These are phyloP conservation scores for Drosophila auraria DNA, from an alignment of 1,140 invertebrate genomes.

Conservation along the genomic window DNA sequence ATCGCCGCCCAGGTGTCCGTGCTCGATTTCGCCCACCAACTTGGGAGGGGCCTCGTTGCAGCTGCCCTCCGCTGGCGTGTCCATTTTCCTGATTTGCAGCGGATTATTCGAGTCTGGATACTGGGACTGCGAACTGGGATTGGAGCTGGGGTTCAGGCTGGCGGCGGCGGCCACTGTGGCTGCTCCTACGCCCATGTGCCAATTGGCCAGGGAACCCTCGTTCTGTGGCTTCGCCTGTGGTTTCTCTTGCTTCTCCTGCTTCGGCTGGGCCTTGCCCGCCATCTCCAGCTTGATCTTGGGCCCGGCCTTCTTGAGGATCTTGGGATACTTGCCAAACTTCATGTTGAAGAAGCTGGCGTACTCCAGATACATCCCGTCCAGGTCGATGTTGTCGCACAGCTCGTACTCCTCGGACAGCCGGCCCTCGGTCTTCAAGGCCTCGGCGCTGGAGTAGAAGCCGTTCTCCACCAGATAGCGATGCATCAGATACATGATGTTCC, in stretches of 20 bases:
- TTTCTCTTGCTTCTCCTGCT: neutral
- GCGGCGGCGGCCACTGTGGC: constrained; percentile 51
- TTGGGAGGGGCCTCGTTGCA: neutral
- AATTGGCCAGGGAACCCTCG: constrained; percentile 37
- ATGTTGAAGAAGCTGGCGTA: constrained; percentile 94
- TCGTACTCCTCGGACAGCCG: constrained; percentile 89
- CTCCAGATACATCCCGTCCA: constrained; percentile 94
- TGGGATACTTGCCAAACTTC: constrained; percentile 94
- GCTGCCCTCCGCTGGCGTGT: constrained; percentile 21
- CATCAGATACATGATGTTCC: constrained; percentile 92
- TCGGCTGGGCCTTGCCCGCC: neutral
- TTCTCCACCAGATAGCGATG: constrained; percentile 91
- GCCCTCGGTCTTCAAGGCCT: constrained; percentile 89
- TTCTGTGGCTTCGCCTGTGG: neutral
- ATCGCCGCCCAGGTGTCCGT: constrained; percentile 54
- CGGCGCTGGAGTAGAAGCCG: constrained; percentile 88
- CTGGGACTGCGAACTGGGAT: neutral
- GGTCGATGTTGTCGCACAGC: constrained; percentile 96
- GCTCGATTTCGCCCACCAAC: constrained; percentile 69
- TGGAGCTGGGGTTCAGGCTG: constrained; percentile 19
- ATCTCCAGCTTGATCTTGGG: constrained; percentile 72
- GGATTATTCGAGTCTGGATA: constrained; percentile 2
- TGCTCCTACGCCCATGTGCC: constrained; percentile 64
- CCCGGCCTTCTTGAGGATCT: constrained; percentile 88
- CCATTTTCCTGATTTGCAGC: constrained; percentile 69